Conservation (phyloP, 2,113 vertebrate genomes). For the Neodontobutis hainanensis region DNA sequence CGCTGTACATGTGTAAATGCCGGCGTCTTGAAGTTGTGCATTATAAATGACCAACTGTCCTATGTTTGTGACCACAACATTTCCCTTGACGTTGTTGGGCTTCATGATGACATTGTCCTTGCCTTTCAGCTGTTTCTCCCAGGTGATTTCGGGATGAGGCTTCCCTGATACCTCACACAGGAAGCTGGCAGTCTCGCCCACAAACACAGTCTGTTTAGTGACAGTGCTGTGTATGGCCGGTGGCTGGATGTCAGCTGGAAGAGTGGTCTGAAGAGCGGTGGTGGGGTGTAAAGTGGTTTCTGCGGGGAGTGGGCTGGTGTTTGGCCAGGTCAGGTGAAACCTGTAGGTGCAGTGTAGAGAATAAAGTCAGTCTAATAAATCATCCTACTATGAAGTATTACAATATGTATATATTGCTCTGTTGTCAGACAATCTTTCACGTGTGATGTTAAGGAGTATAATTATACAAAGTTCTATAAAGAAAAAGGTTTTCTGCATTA, state of each 20-base stretch:
- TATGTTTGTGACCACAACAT: slow-evolving; percentile 95
- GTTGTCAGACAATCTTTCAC: too few relatives aligned
- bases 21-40: slow-evolving; percentile 87
- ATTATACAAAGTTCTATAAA: too few relatives aligned
- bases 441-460: too few relatives aligned
- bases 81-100: slow-evolving; percentile 90
- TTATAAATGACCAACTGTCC: slow-evolving; percentile 98
- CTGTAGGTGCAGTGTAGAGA: slow-evolving; percentile 47
- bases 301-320: slow-evolving; percentile 88
- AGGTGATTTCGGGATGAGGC: slow-evolving; percentile 90
- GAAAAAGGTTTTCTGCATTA: too few relatives aligned
- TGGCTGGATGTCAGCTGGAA: slow-evolving; percentile 79
- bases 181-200: slow-evolving; percentile 95
- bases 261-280: slow-evolving; percentile 85
- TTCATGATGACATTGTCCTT: slow-evolving; percentile 90
- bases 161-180: slow-evolving; percentile 91
- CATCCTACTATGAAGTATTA: too few relatives aligned
- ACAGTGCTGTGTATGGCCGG: slow-evolving; percentile 85
- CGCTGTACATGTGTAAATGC: slow-evolving; percentile 93
- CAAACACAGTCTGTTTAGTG: slow-evolving; percentile 83
- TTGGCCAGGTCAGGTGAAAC: slow-evolving; percentile 93
- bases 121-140: slow-evolving; percentile 92
- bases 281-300: slow-evolving; percentile 90
- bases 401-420: too few relatives aligned
- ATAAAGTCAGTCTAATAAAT: slow-evolving; percentile 28